Conservation (phyloP, 2,888 invertebrate species). For the Trachelus stipa region DNA sequence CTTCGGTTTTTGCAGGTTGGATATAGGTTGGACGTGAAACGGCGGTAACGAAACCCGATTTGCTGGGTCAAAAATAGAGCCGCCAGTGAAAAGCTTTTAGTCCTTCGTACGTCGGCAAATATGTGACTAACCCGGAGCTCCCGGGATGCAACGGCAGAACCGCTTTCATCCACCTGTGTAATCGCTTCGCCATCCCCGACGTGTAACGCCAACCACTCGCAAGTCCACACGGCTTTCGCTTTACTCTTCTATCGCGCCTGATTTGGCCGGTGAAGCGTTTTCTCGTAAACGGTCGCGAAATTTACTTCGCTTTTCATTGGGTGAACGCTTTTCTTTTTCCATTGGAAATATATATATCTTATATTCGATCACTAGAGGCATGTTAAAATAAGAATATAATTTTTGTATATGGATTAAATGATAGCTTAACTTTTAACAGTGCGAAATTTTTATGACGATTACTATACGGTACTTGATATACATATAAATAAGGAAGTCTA, state of each 20-base stretch:
- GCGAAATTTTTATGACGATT: no score
- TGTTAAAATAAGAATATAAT: no score
- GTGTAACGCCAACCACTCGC: conserved; percentile 4
- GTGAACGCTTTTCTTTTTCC: no score
- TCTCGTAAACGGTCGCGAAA: conserved; percentile 31
- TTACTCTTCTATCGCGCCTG: background rate
- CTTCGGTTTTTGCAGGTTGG: no score
- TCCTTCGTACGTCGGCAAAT: conserved; percentile 54
- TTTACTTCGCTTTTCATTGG: conserved; percentile 19
- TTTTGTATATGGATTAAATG: no score
- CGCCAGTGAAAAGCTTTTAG: conserved; percentile 55
- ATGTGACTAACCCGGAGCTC: conserved; percentile 54
- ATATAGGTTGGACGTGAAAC: no score
- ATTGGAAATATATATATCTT: no score
- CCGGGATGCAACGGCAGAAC: conserved; percentile 22
- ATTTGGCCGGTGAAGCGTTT: conserved; percentile 17
- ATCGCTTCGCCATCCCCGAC: conserved; percentile 36
- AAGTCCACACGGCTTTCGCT: background rate
- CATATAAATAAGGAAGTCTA: no score
- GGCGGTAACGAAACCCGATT: conserved; percentile 46
- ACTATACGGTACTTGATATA: no score
- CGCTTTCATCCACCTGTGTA: conserved; percentile 51
- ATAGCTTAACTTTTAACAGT: no score
- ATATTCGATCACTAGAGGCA: no score
- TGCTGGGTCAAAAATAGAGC: conserved; percentile 50